A percentile compares a stretch with the other conserved stretches of the same genome.
phyloP scores from a whole-genome alignment of 2,888 invertebrate genomes.

The Geotrupes spiniger region DNA sequence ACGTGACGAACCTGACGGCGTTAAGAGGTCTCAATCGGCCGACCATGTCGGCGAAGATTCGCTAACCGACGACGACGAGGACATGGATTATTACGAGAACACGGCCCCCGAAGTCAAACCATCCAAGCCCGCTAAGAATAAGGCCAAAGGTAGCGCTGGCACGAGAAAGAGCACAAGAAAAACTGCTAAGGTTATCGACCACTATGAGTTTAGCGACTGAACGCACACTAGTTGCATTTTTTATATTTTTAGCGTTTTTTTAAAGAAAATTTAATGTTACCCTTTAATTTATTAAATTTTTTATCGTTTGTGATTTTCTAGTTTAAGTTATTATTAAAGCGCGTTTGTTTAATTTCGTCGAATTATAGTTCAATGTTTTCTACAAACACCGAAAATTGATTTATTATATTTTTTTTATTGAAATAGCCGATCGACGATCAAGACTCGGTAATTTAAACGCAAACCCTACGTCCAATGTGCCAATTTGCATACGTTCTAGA shows the following conservation, averaged over 20 bases:
- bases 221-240: slow-evolving; percentile 5
- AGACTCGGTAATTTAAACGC: too few species aligned
- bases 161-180: slow-evolving; percentile 39
- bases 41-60: slow-evolving; percentile 29
- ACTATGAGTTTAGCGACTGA: slow-evolving; percentile 36
- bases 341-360: too few species aligned
- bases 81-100: slow-evolving; percentile 33
- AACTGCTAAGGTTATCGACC: slow-evolving; percentile 32
- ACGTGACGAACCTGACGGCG: slow-evolving; percentile 29
- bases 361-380: too few species aligned
- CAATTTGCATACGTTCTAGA: too few species aligned
- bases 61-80: slow-evolving; percentile 33
- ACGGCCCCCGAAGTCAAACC: slow-evolving; percentile 30
- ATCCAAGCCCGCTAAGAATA: slow-evolving; percentile 28
- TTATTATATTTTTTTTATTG: too few species aligned
- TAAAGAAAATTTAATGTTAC: slow-evolving; percentile 18
- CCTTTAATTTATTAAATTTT: slow-evolving; percentile 17
- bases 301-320: slow-evolving; percentile 9
- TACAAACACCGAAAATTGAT: too few species aligned
- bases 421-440: too few species aligned
- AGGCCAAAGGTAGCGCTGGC: slow-evolving; percentile 26
- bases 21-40: slow-evolving; percentile 27
- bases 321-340: too few species aligned
- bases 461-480: too few species aligned
- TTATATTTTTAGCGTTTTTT: too few species aligned